Base-by-base conservation (phyloP, 2,888 invertebrate genomes). In the Drosophila paranaensis region DNA sequence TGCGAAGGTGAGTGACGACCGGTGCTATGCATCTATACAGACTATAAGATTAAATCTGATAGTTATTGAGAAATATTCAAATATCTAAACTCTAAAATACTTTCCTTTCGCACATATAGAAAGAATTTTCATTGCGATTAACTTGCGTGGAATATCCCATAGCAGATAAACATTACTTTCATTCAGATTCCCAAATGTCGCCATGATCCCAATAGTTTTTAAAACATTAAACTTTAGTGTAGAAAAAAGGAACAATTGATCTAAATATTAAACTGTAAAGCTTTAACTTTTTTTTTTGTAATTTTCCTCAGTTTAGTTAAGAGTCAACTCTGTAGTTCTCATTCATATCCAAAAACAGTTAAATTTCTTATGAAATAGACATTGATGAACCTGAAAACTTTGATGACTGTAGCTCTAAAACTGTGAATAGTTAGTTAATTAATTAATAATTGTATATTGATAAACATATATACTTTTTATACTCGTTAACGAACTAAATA, bases 1-100 rank as follows among this genome's bases (percentile, higher is more conserved):
- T 91, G 91, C 66, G 91, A 91, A 79, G 91, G 91, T 91, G 48
- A 82, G 82, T 14, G 20, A 8, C 1, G 20, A 8, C 1, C 1
- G 13, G 14, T 37, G 20, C 16, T 16, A 35, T 5, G 6, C 0
- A 13, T 8, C 0, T 6, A 2, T 16, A 40, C 1, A 9, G 16
- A 25, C 2, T 14, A 9, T 37, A 50, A 2, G 11, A 13, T 13
- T n/a, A 46, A 4, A 9, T 20, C 20, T 20, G 20, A 20, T 20
- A 20, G 20, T 20, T 27, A 6, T 5, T 30, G 30, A 30, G 14
- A 20, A 20, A 20, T 20, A 20, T 20, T 20, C 20, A 20, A 20
- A 20, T 20, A 20, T 20, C 2, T 2, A 20, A 20, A 20, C 20
- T 20, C 1, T 20, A 20, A 20, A 20, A 20, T 20, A 20, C 2